Evolutionary conservation across 92 coral and sea anemone genomes (phyloP).

Genomic region (Metridium senile): DNA sequence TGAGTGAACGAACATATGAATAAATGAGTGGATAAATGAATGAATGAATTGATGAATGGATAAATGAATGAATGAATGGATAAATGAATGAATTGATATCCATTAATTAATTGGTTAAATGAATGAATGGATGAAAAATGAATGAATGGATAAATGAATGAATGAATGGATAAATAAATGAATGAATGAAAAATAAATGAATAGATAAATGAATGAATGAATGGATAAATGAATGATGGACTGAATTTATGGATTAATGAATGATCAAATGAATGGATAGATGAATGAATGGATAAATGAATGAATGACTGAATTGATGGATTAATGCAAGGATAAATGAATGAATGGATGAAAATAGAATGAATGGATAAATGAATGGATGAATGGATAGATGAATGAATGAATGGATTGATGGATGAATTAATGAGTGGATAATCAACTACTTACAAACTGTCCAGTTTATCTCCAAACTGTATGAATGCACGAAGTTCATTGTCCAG

Average conservation of each 20-base stretch:
- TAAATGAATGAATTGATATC: neutral
- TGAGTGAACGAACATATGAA: neutral
- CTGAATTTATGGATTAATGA: too few relatives aligned
- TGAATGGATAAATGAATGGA: neutral
- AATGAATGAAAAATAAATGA: too few relatives aligned
- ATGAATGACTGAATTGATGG: neutral
- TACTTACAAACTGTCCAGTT: slow-evolving; percentile 95
- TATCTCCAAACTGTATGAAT: slow-evolving; percentile 95
- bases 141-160: neutral
- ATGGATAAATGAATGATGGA: neutral
- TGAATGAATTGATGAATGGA: neutral
- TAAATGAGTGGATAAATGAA: neutral
- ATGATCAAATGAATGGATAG: neutral
- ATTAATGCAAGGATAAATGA: neutral
- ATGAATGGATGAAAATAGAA: neutral
- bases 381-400: neutral
- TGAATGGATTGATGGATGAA: neutral
- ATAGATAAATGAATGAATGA: neutral
- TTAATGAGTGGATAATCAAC: neutral
- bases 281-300: neutral
- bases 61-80: neutral
- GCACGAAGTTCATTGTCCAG: slow-evolving; percentile 87
- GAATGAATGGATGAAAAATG: neutral
- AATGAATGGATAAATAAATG: neutral
- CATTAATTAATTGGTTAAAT: too few relatives aligned